Base-by-base conservation (phyloP, 2,888 invertebrate genomes). In the Cerastis rubricosa region DNA sequence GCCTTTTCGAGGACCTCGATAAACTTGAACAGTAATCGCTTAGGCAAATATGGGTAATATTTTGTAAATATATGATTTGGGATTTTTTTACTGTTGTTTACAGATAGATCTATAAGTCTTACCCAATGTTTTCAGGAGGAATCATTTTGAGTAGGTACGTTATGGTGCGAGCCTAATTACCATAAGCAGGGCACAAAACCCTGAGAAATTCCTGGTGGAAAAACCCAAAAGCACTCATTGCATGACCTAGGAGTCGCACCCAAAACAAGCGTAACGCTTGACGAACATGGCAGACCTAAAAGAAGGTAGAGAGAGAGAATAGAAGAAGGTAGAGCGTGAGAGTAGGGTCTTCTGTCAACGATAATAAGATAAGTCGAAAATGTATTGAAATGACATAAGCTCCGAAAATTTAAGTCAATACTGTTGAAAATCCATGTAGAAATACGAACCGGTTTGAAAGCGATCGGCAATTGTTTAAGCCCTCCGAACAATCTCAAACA, bases 1-100 rank as follows among this genome's bases (percentile, higher is more conserved):
- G 74, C 81, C 84, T 77, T 80, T 71, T 61, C 75, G 61, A 78
- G 77, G 71, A 79, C 81, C 80, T 71, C 81, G 59, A 87, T 89
- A 85, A 87, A 85, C 66, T 81, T 69, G 54, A 47, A 29, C 68
- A 63, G 66, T 71, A 69, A 81, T 80, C 73, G 66, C 59, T 67
- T 67, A 73, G 51, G 25, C 68, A 69, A 80, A 74, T 81, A 19
- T 69, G 61, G 43, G n/a, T 49, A 66, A 67, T 54, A 69, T 49
- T 77, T 35, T 77, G 43, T 67, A 67, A 59, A 65, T 64, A 51
- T 59, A 67, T 40, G 12, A 14, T 61, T 66, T 74, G 1, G 14
- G 14, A 25, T 19, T 29, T 45, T 45, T 59, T 71, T 71, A 51
- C 19, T 19, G 11, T 7, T 11, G 17, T 66, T 14, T 29, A 29